phyloP scores from a whole-genome alignment of 2,113 vertebrate species.

The Acanthochromis polyacanthus region DNA sequence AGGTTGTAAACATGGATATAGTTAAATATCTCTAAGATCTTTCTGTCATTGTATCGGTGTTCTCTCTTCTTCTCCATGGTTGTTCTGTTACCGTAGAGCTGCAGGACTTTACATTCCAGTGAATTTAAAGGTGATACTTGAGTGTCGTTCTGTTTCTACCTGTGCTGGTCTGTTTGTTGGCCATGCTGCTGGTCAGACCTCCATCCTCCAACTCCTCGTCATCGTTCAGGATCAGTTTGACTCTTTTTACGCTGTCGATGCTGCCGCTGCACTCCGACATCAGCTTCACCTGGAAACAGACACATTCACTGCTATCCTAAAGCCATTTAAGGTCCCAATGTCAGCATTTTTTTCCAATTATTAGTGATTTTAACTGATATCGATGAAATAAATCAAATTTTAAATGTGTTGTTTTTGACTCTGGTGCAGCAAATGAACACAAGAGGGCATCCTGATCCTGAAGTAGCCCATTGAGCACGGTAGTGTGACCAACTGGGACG shows the following conservation, averaged over 20 bases:
- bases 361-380: too few relatives aligned
- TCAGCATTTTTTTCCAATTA: too few relatives aligned
- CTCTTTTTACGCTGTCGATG: conserved; percentile 80
- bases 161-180: conserved; percentile 84
- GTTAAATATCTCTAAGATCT: too few relatives aligned
- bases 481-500: conserved; percentile 99
- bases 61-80: too few relatives aligned
- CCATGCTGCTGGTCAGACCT: conserved; percentile 70
- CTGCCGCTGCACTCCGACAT: conserved; percentile 86
- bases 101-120: too few relatives aligned
- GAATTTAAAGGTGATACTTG: too few relatives aligned
- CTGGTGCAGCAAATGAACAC: conserved; percentile 18
- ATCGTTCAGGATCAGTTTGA: conserved; percentile 73
- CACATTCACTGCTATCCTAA: neutral
- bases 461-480: conserved; percentile 99
- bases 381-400: too few relatives aligned
- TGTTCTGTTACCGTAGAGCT: too few relatives aligned
- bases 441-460: conserved; percentile 98
- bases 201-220: conserved; percentile 79
- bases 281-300: conserved; percentile 78
- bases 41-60: too few relatives aligned
- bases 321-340: too few relatives aligned
- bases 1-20: too few relatives aligned
- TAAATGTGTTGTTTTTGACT: too few relatives aligned
- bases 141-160: conserved; percentile 16